Evolutionary conservation across 2,888 invertebrate genomes (phyloP), one percentile per base, ranked within the genome.

Genomic region (Tipula unca): DNA sequence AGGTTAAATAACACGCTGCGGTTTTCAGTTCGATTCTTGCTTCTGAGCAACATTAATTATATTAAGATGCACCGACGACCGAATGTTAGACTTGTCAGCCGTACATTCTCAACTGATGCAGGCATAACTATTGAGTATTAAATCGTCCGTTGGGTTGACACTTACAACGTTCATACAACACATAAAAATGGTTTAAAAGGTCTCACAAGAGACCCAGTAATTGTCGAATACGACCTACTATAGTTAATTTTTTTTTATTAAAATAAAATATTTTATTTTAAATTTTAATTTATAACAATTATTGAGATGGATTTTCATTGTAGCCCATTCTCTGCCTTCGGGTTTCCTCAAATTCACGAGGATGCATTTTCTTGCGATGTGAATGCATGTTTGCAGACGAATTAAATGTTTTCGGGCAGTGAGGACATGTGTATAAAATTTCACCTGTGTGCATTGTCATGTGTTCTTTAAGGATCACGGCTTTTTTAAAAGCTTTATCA

Each of bases 301-400:
- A 69, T 69, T 25, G 69, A 3, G 69, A n/a, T n/a, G n/a, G 25
- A 69, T 69, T 69, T 25, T 69, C 69, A 69, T 69, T 69, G 69
- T 69, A 69, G 25, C 25, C 25, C 25, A 82, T 29, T 35, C 54
- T 69, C 29, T 85, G 29, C 36, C 29, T 48, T 32, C 48, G 48
- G 3, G 29, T 36, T 86, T 89, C 89, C 84, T 89, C 90, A 86
- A 89, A 91, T 88, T 91, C 90, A 69, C 88, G 88, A 32, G 90
- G 89, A 88, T 91, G 91, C 29, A 89, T 88, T 85, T 90, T 90
- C 86, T 90, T 90, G 82, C 90, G 88, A 87, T 91, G 91, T 1
- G 90, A 89, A 87, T 91, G 90, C 89, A 90, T 90, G 86, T 91
- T 91, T 1, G 90, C 90, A 88, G 90, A 90, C 3, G 91, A 90